Evolutionary conservation across 2,888 invertebrate species (phyloP), one percentile per base, ranked within the genome.

Genomic region (Cerceris rybyensis): DNA sequence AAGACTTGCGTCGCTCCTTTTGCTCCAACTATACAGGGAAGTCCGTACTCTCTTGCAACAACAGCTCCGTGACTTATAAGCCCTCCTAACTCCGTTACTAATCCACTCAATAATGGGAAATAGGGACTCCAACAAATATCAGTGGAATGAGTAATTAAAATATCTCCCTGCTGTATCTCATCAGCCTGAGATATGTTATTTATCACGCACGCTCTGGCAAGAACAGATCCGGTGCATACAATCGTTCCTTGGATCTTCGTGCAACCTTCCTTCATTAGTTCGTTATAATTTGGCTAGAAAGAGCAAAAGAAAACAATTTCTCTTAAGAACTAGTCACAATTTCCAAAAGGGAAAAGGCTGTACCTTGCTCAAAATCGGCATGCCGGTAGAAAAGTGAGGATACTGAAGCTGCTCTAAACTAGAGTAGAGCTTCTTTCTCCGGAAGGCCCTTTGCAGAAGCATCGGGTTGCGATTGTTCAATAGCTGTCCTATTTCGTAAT

Each of bases 121-220:
- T 97, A 97, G 0, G 97, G 97, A 2, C 96, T 95, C 97, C 97
- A 97, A 0, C 96, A 97, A 81, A 97, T 96, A 89, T 97, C 97
- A 0, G 97, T 97, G 55, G 95, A 94, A 84, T 94, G 94, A 0
- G 97, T 96, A 82, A 97, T 95, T 81, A 97, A 93, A 78, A 97
- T 94, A 88, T 97, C 97, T 0, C 96, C 93, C 68, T 88, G 82
- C 85, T 90, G 81, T 69, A 93, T 83, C 58, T 88, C 88, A 4
- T 91, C 90, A 5, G 96, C 96, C 88, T 96, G 95, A 8, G 94
- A 93, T 28, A 97, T 92, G 68, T 94, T 94, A 13, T 93, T 94
- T 11, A 97, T 94, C 2, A 97, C 96, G 87, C 96, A 95, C 0
- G 96, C 97, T 64, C 95, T 93, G 0, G 95, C 96, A 9, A 94